Evolutionary conservation across 2,113 vertebrate genomes (phyloP).

Genomic region (Phainopepla nitens): DNA sequence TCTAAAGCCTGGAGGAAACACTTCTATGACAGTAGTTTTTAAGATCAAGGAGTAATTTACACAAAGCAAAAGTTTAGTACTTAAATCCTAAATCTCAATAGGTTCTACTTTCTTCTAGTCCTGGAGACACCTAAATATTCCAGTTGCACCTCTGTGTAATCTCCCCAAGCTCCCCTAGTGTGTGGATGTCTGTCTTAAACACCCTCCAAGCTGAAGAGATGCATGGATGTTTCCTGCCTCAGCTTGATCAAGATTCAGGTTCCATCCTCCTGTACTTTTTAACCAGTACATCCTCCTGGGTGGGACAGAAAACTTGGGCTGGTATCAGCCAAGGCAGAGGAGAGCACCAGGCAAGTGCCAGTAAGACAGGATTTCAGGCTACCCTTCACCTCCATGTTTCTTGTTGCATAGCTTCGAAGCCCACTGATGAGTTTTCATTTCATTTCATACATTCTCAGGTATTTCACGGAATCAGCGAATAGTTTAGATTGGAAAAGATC

Average conservation of each 20-base stretch:
- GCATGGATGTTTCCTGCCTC: background rate
- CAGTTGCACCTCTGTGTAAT: background rate
- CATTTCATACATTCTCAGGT: background rate
- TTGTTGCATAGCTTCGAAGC: background rate
- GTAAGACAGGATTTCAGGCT: background rate
- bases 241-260: background rate
- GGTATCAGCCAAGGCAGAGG: background rate
- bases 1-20: background rate
- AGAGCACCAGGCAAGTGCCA: background rate
- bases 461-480: background rate
- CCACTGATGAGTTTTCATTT: background rate
- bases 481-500: background rate
- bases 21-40: background rate
- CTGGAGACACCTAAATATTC: background rate
- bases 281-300: background rate
- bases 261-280: fast-evolving
- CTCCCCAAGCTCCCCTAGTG: background rate
- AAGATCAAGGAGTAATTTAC: background rate
- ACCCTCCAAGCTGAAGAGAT: background rate
- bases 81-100: background rate
- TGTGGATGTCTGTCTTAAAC: background rate
- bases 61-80: background rate
- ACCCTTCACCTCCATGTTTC: background rate
- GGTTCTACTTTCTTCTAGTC: background rate
- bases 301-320: background rate